A percentile compares a stretch with the other conserved stretches of the same genome.
These are phyloP conservation scores for Erebia palarica DNA, from an alignment of 2,888 invertebrate genomes.

Conservation along the genomic window DNA sequence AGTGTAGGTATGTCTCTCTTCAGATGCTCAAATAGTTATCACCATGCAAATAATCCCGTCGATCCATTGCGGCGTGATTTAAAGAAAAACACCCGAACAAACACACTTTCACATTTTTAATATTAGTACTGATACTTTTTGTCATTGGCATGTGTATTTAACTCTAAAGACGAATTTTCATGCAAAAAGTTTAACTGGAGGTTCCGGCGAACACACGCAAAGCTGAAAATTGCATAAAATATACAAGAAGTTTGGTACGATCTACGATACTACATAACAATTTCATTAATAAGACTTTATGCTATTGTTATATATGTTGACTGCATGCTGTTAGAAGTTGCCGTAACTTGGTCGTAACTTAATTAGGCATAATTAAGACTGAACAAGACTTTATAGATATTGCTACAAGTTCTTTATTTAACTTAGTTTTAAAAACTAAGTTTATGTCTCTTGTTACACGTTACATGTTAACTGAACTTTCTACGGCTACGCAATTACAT, in stretches of 20 bases:
- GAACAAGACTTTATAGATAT: slow-evolving; percentile 14
- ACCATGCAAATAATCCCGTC: no score
- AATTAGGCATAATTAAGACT: background rate
- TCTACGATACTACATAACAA: background rate
- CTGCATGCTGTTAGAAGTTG: background rate
- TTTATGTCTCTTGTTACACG: background rate
- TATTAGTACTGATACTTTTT: no score
- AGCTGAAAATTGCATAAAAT: background rate
- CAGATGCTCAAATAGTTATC: no score
- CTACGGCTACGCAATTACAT: background rate
- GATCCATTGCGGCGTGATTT: no score
- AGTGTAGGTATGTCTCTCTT: no score
- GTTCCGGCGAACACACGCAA: background rate
- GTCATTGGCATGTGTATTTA: no score
- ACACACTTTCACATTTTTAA: no score
- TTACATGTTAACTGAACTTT: background rate
- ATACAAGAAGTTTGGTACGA: background rate
- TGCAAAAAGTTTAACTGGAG: background rate
- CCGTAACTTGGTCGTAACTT: slow-evolving; percentile 6
- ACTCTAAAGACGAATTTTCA: no score
- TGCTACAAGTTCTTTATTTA: background rate
- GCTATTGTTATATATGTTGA: no score
- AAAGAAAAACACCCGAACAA: no score
- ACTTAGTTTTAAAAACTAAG: slow-evolving; percentile 1
- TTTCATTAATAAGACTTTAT: background rate